phyloP scores from a whole-genome alignment of 2,888 invertebrate genomes.

The Drosophila kanekoi region DNA sequence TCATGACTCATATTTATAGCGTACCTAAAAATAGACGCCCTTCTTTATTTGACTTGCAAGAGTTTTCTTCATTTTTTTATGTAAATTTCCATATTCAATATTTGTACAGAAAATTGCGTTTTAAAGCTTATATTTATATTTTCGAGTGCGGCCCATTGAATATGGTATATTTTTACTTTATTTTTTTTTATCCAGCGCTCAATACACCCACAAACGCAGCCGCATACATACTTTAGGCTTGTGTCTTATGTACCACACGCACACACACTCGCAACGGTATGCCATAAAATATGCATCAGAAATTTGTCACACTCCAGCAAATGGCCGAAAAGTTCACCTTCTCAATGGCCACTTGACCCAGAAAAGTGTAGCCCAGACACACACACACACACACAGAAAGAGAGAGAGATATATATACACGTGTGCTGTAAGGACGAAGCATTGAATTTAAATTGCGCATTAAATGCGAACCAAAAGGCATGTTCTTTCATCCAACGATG shows the following conservation, averaged over 20 bases:
- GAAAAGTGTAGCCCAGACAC: conserved; percentile 32
- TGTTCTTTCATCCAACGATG: conserved; percentile 39
- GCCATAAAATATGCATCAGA: conserved; percentile 73
- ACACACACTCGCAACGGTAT: conserved; percentile 19
- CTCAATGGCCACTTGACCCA: conserved; percentile 77
- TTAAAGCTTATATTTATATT: conserved; percentile 50
- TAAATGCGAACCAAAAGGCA: conserved; percentile 57
- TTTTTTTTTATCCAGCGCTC: conserved; percentile 15
- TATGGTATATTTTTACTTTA: conserved; percentile 37
- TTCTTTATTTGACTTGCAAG: background rate
- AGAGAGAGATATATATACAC: conserved; percentile 1
- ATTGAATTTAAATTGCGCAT: conserved; percentile 78
- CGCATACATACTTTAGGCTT: background rate
- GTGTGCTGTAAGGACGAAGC: conserved; percentile 42
- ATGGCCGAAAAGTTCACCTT: conserved; percentile 70
- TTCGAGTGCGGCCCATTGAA: conserved; percentile 21
- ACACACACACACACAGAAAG: conserved; percentile 11
- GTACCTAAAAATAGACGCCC: background rate
- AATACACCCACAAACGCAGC: background rate
- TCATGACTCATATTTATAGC: background rate
- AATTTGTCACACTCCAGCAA: conserved; percentile 74
- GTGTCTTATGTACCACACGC: conserved; percentile 4
- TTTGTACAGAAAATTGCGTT: conserved; percentile 61
- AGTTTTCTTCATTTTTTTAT: conserved; percentile 8
- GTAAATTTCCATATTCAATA: conserved; percentile 57